A percentile compares a stretch with the other conserved stretches of the same genome.
phyloP scores from a whole-genome alignment of 2,113 vertebrate species.

The Pseudois nayaur region DNA sequence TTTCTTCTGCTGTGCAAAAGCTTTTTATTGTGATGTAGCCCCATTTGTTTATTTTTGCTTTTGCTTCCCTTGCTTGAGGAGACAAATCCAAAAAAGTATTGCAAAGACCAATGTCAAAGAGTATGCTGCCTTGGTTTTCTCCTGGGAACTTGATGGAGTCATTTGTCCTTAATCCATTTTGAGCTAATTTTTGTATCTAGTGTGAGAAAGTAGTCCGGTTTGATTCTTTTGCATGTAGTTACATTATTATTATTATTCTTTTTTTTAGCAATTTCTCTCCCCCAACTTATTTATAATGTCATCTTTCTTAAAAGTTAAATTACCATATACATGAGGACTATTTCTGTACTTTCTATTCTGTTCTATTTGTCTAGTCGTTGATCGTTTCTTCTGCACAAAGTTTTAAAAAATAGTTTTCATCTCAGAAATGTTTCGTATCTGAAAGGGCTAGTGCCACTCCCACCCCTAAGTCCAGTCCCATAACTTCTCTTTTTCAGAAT shows the following conservation, averaged over 20 bases:
- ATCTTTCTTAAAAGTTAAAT: slow-evolving; percentile 17
- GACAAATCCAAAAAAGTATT: not conserved
- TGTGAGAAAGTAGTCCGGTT: not conserved
- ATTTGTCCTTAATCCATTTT: not conserved
- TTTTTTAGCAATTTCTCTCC: not conserved
- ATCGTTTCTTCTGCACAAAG: not conserved
- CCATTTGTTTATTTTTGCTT: not conserved
- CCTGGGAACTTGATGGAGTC: not conserved
- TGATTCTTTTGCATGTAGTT: not conserved
- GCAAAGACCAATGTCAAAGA: not conserved
- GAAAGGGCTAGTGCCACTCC: not conserved
- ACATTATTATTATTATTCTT: not conserved
- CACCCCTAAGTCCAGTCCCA: not conserved
- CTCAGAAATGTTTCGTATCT: not conserved
- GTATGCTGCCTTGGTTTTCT: not conserved
- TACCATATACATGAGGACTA: not conserved
- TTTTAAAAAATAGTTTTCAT: not conserved
- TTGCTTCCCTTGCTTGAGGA: not conserved
- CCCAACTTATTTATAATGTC: not conserved
- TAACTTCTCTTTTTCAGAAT: not conserved
- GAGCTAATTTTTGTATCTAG: not conserved
- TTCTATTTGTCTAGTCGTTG: not conserved
- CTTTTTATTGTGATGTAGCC: not conserved
- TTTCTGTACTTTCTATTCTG: not conserved
- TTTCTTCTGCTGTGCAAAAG: not conserved